These are phyloP conservation scores for Fratercula arctica DNA, from an alignment of 2,797 vertebrate species.

Conservation along the genomic window DNA sequence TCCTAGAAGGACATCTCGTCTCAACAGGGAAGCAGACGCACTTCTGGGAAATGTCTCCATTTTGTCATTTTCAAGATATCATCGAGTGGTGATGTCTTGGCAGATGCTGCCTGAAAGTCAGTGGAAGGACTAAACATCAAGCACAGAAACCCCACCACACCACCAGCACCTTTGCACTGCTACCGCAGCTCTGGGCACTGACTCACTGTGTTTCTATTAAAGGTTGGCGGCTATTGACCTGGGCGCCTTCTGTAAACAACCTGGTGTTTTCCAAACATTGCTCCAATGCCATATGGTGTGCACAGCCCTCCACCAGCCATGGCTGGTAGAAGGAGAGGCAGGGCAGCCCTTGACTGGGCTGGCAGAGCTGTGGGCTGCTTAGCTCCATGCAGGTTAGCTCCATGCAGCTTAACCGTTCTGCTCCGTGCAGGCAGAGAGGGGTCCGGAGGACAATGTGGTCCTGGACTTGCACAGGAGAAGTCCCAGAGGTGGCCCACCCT, in stretches of 20 bases:
- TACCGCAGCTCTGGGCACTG: accelerated
- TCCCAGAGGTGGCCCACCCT: neutral
- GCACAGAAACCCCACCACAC: neutral
- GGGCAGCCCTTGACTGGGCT: neutral
- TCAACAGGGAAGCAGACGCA: neutral
- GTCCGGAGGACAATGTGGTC: neutral
- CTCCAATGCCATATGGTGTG: accelerated
- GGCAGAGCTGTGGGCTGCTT: neutral
- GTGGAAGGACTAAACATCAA: neutral
- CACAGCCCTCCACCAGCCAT: neutral
- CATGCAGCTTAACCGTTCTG: neutral
- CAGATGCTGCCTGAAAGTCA: neutral
- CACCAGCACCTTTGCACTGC: neutral
- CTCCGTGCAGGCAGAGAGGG: neutral
- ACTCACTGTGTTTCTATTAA: neutral
- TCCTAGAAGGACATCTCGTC: neutral
- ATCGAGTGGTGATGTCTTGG: neutral
- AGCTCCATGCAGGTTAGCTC: neutral
- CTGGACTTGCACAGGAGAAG: neutral
- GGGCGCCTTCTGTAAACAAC: neutral
- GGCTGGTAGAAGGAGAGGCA: neutral
- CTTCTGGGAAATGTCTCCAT: neutral
- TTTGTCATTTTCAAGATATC: neutral
- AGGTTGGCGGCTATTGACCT: neutral
- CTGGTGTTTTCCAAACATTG: neutral